phyloP scores from a whole-genome alignment of 2,888 invertebrate genomes.

The Andrena minutula region DNA sequence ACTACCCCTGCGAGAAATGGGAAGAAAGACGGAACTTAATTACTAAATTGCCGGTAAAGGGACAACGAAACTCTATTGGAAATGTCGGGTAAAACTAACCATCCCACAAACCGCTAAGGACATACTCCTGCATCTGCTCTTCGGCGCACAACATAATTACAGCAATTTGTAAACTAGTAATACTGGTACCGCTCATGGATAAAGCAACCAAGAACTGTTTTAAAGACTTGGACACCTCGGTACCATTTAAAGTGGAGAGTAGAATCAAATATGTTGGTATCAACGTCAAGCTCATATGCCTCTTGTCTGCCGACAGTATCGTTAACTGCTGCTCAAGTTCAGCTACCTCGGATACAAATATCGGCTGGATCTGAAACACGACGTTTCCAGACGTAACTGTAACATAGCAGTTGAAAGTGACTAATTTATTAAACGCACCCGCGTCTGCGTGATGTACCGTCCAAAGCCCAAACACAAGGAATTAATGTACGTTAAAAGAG shows the following conservation, averaged over 20 bases:
- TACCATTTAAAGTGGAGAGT: slow-evolving; percentile 85
- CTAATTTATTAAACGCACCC: slow-evolving; percentile 74
- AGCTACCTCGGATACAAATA: slow-evolving; percentile 87
- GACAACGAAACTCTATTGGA: slow-evolving; percentile 1
- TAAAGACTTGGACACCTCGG: slow-evolving; percentile 86
- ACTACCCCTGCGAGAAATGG: slow-evolving; percentile 86
- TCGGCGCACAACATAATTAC: slow-evolving; percentile 86
- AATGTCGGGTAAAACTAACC: slow-evolving; percentile 84
- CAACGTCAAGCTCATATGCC: slow-evolving; percentile 86
- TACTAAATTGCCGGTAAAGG: slow-evolving; percentile 20
- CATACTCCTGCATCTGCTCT: slow-evolving; percentile 86
- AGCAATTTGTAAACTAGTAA: slow-evolving; percentile 86
- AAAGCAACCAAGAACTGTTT: slow-evolving; percentile 86
- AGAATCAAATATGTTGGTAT: slow-evolving; percentile 88
- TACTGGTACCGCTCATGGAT: slow-evolving; percentile 86
- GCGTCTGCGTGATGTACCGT: slow-evolving; percentile 87
- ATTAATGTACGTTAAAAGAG: slow-evolving; percentile 86
- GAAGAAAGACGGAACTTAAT: slow-evolving; percentile 19
- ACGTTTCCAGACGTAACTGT: neutral
- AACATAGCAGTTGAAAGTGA: neutral
- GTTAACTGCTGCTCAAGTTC: slow-evolving; percentile 88
- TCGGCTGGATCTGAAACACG: slow-evolving; percentile 85
- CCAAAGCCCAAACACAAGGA: slow-evolving; percentile 89
- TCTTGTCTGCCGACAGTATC: slow-evolving; percentile 85
- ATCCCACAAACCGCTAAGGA: slow-evolving; percentile 89